Base-by-base conservation (phyloP, 92 coral and sea anemone genomes). In the Phymanthus crucifer region DNA sequence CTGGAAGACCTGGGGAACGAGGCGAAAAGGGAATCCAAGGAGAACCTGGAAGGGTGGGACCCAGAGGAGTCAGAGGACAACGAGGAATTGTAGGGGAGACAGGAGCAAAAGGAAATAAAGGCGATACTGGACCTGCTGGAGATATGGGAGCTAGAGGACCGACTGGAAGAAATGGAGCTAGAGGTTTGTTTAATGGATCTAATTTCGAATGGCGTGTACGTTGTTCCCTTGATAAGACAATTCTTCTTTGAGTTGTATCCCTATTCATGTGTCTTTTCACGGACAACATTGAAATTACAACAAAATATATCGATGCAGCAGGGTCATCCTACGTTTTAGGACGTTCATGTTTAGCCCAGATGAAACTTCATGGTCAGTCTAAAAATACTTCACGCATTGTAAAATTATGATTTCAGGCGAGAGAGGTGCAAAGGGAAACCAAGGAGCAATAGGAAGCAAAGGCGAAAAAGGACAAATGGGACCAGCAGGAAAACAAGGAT, bases 11-110 rank as follows among this genome's bases (percentile, higher is more conserved):
- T 40, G 76, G 76, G 17, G 4, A 43, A 16, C 48, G 76, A 40
- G 76, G 76, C 9, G 56, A 27, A 23, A 50, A 24, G 48, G 76
- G 76, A 23, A 32, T 29, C 56, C 76, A 72, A 72, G 76, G 76
- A 72, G 19, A 43, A 26, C 76, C 61, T 7, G 76, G 76, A 40
- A 27, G 24, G 56, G 34, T 31, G n/a, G 76, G 76, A 37, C 57
- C 76, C 2, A 34, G 18, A 38, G 76, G 76, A 11, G 17, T 18
- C 10, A 40, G 2, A 40, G 76, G 76, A 72, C 31, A 37, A 43
- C 34, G 57, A 38, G 76, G 76, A 8, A 1, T 72, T 17, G 43
- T 29, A 12, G 76, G 76, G 8, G 21, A 37, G 2, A 72, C 31
- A 40, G 76, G 76, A 6, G 24, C 32, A 21, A 72, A 16, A 32